Evolutionary conservation across 2,113 vertebrate species (phyloP), one percentile per base, ranked within the genome.

Genomic region (Scomber japonicus): DNA sequence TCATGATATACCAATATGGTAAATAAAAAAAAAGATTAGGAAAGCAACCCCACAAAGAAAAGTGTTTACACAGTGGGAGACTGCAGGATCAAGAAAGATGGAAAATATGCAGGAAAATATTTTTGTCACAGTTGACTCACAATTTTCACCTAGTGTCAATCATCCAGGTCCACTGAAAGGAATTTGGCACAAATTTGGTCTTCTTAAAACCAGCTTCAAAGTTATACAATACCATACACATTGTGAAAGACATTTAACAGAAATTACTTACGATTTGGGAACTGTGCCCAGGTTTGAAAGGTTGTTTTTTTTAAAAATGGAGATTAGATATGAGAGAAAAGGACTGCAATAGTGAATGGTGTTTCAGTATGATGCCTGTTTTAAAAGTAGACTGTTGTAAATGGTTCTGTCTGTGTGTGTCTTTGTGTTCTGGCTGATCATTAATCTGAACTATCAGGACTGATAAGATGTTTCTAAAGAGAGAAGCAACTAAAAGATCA

Each of bases 371-470:
- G 69, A 55, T 13, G 27, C 11, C 50, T 79, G 56, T 61, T 87
- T 83, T 76, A 72, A 84, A 86, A 71, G 65, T 48, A 48, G 75
- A 45, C 69, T 55, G 66, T 86, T 76, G 72, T 82, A 81, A 91
- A 92, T 87, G 82, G 71, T 61, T 45, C 82, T 85, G 85, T 83
- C 74, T 82, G 21, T 53, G 53, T 71, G 81, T 76, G 79, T 90
- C 86, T 93, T 90, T 91, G 86, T 91, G 59, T 54, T 84, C 81
- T 57, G 75, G 74, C 79, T 80, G 85, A 84, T 91, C 90, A 93
- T 94, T 89, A 90, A 92, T 92, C 86, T 81, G n/a, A 85, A 67
- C 85, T 73, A 87, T 88, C 89, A 66, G 77, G 19, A 14, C 81
- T 79, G 90, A 92, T 92, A 87, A 88, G 83, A 90, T 51, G 65